Conservation (phyloP, 2,113 vertebrate species). For the Chiloscyllium plagiosum region DNA sequence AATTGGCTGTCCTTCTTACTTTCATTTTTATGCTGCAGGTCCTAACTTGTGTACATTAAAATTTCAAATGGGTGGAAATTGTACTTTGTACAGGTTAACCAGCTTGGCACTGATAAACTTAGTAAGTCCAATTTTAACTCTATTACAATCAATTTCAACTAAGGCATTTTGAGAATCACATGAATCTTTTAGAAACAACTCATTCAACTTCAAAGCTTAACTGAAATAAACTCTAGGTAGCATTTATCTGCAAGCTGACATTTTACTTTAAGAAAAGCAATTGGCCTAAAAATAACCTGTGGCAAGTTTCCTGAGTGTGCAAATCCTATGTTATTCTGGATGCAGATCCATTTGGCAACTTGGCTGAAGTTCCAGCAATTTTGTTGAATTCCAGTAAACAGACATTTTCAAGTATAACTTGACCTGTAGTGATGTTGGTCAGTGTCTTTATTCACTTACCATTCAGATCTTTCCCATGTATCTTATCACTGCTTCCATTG, state of each 20-base stretch:
- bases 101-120: background rate
- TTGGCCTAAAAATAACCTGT: background rate
- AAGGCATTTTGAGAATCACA: background rate
- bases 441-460: conserved; percentile 62
- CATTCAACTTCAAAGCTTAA: background rate
- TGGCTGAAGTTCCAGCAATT: background rate
- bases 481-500: conserved; percentile 70
- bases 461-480: conserved; percentile 50
- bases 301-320: background rate
- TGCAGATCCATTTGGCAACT: background rate
- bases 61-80: background rate
- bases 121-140: background rate
- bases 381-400: background rate
- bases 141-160: background rate
- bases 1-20: background rate
- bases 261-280: background rate
- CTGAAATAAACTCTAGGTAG: background rate
- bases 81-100: background rate
- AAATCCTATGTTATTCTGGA: background rate
- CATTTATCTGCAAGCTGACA: background rate
- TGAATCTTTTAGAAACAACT: background rate
- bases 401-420: background rate
- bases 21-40: background rate
- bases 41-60: background rate
- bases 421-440: background rate